Evolutionary conservation across 1,140 invertebrate species (phyloP).

Genomic region (Diorhabda elongata): DNA sequence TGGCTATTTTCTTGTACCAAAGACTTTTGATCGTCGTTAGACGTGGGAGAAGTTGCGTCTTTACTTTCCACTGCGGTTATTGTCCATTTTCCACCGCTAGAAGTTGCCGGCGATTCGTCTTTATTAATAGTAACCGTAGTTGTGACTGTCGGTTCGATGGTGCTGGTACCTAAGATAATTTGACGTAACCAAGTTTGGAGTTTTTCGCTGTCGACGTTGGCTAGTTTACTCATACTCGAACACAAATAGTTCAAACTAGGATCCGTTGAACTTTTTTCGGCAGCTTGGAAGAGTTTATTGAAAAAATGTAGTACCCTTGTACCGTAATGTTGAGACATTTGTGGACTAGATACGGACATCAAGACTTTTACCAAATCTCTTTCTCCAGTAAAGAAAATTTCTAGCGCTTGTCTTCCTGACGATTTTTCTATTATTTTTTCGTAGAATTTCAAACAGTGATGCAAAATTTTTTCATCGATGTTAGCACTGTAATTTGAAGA

Average conservation of each 20-base stretch:
- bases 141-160: conserved; percentile 41
- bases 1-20: conserved; percentile 64
- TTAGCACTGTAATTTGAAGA: conserved; percentile 25
- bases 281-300: conserved; percentile 71
- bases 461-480: conserved; percentile 65
- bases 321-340: conserved; percentile 67
- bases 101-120: conserved; percentile 9
- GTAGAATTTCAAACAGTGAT: conserved; percentile 74
- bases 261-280: conserved; percentile 54
- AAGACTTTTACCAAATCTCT: conserved; percentile 66
- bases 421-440: conserved; percentile 77
- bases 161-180: conserved; percentile 58
- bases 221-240: conserved; percentile 62
- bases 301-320: conserved; percentile 77
- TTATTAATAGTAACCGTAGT: conserved; percentile 34
- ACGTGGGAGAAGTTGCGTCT: conserved; percentile 32
- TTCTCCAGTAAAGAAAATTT: conserved; percentile 69
- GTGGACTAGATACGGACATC: conserved; percentile 65
- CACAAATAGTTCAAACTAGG: conserved; percentile 66
- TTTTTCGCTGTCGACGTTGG: conserved; percentile 59
- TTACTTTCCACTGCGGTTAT: conserved; percentile 27
- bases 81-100: conserved; percentile 28
- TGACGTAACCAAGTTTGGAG: conserved; percentile 68
- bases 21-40: conserved; percentile 49
- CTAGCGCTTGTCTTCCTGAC: conserved; percentile 73